A percentile compares a stretch with the other conserved stretches of the same genome.
phyloP scores from a whole-genome alignment of 2,888 invertebrate species.

The Nomada hirtipes region DNA sequence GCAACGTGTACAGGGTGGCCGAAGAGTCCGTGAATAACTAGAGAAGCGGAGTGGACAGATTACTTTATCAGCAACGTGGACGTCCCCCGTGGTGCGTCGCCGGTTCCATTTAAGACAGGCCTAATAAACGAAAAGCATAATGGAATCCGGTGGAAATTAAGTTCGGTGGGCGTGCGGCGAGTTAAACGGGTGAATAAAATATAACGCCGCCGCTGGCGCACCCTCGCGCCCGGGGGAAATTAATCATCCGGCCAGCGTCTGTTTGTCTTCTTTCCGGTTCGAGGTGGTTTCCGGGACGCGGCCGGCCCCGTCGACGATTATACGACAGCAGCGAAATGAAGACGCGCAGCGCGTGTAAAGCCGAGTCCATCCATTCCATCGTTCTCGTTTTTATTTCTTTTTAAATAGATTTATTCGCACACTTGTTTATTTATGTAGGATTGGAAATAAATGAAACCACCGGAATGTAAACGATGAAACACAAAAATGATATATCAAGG shows the following conservation, averaged over 20 bases:
- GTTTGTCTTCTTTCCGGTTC: conserved; percentile 69
- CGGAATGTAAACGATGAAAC: too few species aligned
- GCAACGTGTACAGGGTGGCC: too few species aligned
- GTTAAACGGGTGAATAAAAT: conserved; percentile 76
- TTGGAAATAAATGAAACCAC: too few species aligned
- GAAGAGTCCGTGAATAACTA: background rate
- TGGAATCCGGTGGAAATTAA: conserved; percentile 75
- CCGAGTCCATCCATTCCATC: background rate
- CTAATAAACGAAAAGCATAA: conserved; percentile 74
- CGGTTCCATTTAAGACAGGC: conserved; percentile 49
- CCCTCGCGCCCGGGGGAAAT: conserved; percentile 69
- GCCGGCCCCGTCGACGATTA: conserved; percentile 41
- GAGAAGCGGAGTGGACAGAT: background rate
- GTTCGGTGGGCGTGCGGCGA: conserved; percentile 68
- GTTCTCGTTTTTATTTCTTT: background rate
- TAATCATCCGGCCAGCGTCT: conserved; percentile 69
- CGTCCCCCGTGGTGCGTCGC: conserved; percentile 43
- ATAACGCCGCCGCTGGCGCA: conserved; percentile 61
- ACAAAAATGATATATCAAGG: too few species aligned
- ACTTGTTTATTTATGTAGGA: too few species aligned
- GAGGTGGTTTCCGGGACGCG: conserved; percentile 29
- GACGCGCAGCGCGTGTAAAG: conserved; percentile 26
- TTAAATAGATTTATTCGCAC: background rate
- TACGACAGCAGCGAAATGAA: conserved; percentile 55
- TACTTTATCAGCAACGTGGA: conserved; percentile 25